Percentiles rank a stretch among this genome's conserved stretches.
Evolutionary conservation across 2,797 vertebrate species (phyloP).

Genomic region (Epinephelus coioides): DNA sequence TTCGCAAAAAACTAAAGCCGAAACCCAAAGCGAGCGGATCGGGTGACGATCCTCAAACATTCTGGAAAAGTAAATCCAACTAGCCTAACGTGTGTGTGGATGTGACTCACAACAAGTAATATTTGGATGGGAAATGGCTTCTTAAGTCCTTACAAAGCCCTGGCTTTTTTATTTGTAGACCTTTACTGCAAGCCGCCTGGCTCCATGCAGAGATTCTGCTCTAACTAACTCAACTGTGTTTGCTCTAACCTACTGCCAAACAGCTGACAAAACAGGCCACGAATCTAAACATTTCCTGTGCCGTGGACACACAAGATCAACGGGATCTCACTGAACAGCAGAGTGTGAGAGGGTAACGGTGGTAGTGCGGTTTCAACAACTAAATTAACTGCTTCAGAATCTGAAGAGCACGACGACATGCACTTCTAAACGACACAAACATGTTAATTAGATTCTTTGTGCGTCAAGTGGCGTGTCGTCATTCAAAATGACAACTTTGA

Average conservation of each 20-base stretch:
- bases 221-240: constrained; percentile 51
- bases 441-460: constrained; percentile 53
- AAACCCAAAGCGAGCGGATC: constrained; percentile 53
- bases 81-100: constrained; percentile 56
- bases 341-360: constrained; percentile 17
- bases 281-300: constrained; percentile 50
- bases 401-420: constrained; percentile 54
- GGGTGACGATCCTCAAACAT: constrained; percentile 47
- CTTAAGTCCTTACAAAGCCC: constrained; percentile 64
- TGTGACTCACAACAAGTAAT: constrained; percentile 60
- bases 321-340: constrained; percentile 45
- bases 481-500: constrained; percentile 61
- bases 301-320: constrained; percentile 43
- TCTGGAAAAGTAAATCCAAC: constrained; percentile 49
- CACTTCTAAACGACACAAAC: constrained; percentile 63
- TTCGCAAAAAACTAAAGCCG: constrained; percentile 63
- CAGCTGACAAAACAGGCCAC: constrained; percentile 71
- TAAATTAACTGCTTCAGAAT: constrained; percentile 35
- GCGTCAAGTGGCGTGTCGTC: constrained; percentile 44
- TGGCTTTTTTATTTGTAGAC: constrained; percentile 54
- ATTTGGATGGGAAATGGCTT: constrained; percentile 73
- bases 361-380: constrained; percentile 52
- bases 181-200: constrained; percentile 43
- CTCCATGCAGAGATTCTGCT: constrained; percentile 49
- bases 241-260: constrained; percentile 48